Percentiles rank a stretch among this genome's conserved stretches.
phyloP scores from a whole-genome alignment of 2,888 invertebrate genomes.

The Camponotus fellah region DNA sequence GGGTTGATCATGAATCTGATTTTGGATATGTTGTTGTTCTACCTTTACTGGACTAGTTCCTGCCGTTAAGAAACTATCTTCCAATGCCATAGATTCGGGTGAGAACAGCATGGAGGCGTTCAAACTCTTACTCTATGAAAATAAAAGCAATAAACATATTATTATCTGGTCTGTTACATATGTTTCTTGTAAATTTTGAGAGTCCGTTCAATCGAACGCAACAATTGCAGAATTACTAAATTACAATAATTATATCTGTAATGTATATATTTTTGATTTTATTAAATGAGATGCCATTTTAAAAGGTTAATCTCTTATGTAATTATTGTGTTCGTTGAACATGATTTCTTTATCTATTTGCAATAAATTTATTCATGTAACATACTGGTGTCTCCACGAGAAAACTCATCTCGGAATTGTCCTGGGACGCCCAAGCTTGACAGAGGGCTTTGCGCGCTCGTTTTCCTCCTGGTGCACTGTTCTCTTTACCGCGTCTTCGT shows the following conservation, averaged over 20 bases:
- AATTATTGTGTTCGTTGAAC: slow-evolving; percentile 1
- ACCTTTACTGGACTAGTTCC: slow-evolving; percentile 89
- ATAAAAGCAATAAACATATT: slow-evolving; percentile 53
- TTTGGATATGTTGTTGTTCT: slow-evolving; percentile 84
- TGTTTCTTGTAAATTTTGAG: not conserved
- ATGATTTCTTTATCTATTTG: not conserved
- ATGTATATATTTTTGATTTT: not conserved
- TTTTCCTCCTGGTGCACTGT: slow-evolving; percentile 89
- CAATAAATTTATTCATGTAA: slow-evolving; percentile 9
- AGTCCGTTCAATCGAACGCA: slow-evolving; percentile 29
- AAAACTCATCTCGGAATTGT: slow-evolving; percentile 90
- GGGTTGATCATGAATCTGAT: slow-evolving; percentile 82
- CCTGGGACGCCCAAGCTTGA: slow-evolving; percentile 89
- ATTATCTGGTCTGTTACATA: not conserved
- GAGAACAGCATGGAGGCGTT: slow-evolving; percentile 94
- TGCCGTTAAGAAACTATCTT: slow-evolving; percentile 91
- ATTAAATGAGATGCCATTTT: not conserved
- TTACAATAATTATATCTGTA: not conserved
- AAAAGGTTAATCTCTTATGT: not conserved
- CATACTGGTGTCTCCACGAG: slow-evolving; percentile 92
- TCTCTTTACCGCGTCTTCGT: slow-evolving; percentile 89
- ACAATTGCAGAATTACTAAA: not conserved
- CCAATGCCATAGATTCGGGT: slow-evolving; percentile 93
- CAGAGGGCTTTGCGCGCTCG: slow-evolving; percentile 94
- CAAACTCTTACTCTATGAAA: slow-evolving; percentile 93